A percentile compares a stretch with the other conserved stretches of the same genome.
Evolutionary conservation across 2,113 vertebrate genomes (phyloP).

Genomic region (Paracanthobrama guichenoti): DNA sequence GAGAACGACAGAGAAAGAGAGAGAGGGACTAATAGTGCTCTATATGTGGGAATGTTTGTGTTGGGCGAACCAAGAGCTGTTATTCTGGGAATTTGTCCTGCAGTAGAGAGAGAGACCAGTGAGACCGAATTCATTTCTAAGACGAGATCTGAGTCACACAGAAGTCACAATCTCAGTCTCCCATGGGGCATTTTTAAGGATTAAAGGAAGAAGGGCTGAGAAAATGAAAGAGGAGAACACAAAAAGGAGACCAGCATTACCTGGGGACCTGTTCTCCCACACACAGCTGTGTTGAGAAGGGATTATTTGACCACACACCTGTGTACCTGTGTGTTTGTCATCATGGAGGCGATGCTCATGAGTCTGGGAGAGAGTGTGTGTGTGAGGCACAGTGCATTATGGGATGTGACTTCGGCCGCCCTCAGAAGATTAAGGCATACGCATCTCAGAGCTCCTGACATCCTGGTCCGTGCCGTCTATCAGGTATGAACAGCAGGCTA

Average conservation of each 20-base stretch:
- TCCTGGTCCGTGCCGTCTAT: slow-evolving; percentile 43
- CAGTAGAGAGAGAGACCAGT: slow-evolving; percentile 32
- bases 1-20: background rate
- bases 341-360: slow-evolving; percentile 56
- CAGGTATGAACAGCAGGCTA: slow-evolving; percentile 46
- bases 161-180: slow-evolving; percentile 21
- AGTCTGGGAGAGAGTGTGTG: slow-evolving; percentile 56
- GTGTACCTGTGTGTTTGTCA: slow-evolving; percentile 40
- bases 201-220: slow-evolving; percentile 27
- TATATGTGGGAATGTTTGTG: slow-evolving; percentile 59
- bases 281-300: slow-evolving; percentile 49
- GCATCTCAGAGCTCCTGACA: slow-evolving; percentile 27
- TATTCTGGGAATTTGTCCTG: slow-evolving; percentile 53
- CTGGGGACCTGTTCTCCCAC: slow-evolving; percentile 38
- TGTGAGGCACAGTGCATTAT: slow-evolving; percentile 49
- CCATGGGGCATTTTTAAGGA: slow-evolving; percentile 39
- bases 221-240: slow-evolving; percentile 44
- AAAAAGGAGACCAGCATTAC: background rate
- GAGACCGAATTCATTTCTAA: slow-evolving; percentile 26
- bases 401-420: slow-evolving; percentile 54
- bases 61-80: slow-evolving; percentile 51
- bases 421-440: slow-evolving; percentile 55
- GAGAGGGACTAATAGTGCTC: slow-evolving; percentile 34
- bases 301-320: slow-evolving; percentile 46
- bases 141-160: slow-evolving; percentile 37